Evolutionary conservation across 1,140 invertebrate species (phyloP).

Genomic region (Asobara japonica): DNA sequence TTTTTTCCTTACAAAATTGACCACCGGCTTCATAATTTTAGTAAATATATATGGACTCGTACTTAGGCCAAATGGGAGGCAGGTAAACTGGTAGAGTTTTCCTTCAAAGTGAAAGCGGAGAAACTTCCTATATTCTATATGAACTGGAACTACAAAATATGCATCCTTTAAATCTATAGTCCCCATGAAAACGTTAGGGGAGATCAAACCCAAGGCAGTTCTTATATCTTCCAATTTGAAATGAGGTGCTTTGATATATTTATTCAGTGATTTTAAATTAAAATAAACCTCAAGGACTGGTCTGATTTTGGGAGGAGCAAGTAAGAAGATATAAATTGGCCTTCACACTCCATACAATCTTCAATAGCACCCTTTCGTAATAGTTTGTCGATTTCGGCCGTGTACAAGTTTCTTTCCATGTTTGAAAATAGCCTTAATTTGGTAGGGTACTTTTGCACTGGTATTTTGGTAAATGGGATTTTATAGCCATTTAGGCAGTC

Average conservation of each 20-base stretch:
- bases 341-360: not conserved
- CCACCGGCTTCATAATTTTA: constrained; percentile 30
- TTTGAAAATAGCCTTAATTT: not conserved
- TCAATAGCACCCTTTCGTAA: not conserved
- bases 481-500: not conserved
- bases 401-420: not conserved
- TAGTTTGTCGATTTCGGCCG: not conserved
- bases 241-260: not conserved
- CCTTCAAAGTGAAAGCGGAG: constrained; percentile 28
- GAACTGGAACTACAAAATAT: not conserved
- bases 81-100: constrained; percentile 27
- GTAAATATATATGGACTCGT: constrained; percentile 31
- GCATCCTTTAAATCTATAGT: constrained; percentile 16
- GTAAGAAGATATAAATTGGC: not conserved
- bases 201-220: not conserved
- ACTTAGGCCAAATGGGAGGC: constrained; percentile 29
- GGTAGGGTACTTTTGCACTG: not conserved
- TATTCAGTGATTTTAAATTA: constrained; percentile 11
- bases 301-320: not conserved
- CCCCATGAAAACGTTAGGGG: not conserved
- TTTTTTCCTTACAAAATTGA: not conserved
- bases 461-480: not conserved
- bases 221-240: constrained; percentile 17
- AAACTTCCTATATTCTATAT: not conserved
- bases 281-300: not conserved